Evolutionary conservation across 2,797 vertebrate genomes (phyloP).

Genomic region (Benthosema pterotum): DNA sequence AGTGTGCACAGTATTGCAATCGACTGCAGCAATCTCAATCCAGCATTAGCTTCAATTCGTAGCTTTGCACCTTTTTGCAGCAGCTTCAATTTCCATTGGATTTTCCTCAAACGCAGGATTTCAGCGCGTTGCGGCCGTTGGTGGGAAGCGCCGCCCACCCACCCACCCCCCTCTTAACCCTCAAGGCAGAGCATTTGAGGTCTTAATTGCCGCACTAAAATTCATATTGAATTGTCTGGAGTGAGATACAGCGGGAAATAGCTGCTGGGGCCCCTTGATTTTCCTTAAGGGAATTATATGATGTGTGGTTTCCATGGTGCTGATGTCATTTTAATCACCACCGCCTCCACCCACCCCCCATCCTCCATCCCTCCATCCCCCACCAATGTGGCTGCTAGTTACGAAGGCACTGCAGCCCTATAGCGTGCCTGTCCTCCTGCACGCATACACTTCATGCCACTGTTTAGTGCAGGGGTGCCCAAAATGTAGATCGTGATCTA

Average conservation of each 20-base stretch:
- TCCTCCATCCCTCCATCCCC: no score
- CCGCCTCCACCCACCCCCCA: not conserved
- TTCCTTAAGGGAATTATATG: slow-evolving; percentile 61
- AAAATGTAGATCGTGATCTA: no score
- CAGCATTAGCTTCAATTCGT: no score
- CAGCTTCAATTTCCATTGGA: no score
- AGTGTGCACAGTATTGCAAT: no score
- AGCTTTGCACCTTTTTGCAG: no score
- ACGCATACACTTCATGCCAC: no score
- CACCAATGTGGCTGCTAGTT: slow-evolving; percentile 24
- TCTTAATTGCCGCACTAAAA: slow-evolving; percentile 59
- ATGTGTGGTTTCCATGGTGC: slow-evolving; percentile 56
- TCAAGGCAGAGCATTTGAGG: slow-evolving; percentile 40
- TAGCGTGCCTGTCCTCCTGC: slow-evolving; percentile 9
- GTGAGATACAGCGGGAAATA: slow-evolving; percentile 60
- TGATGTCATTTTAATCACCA: slow-evolving; percentile 74
- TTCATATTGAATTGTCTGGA: slow-evolving; percentile 53
- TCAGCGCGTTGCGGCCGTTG: no score
- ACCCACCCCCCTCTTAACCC: not conserved
- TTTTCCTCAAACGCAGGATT: no score
- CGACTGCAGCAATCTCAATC: no score
- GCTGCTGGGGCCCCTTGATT: slow-evolving; percentile 55
- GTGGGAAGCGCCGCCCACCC: no score
- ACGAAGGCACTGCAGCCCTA: slow-evolving; percentile 38
- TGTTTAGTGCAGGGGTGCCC: no score